phyloP scores from a whole-genome alignment of 2,113 vertebrate genomes.

The Nesospiza acunhae region DNA sequence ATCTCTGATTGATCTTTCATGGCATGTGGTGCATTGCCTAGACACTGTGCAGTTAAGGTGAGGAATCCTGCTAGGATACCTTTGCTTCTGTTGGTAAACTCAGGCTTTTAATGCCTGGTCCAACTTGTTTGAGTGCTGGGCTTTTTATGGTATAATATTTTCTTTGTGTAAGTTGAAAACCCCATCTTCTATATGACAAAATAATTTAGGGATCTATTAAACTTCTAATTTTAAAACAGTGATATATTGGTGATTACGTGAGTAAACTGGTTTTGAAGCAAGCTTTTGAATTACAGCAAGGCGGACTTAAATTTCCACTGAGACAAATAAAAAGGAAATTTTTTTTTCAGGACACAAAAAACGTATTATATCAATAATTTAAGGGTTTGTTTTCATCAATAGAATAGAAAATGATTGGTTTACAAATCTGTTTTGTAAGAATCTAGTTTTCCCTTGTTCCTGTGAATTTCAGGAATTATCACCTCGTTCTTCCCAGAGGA shows the following conservation, averaged over 20 bases:
- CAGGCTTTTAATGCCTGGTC: neutral
- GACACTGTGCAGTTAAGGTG: neutral
- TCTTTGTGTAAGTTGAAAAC: neutral
- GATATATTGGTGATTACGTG: neutral
- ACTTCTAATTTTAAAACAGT: neutral
- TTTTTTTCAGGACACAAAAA: neutral
- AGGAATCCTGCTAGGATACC: neutral
- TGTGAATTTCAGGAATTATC: neutral
- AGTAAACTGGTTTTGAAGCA: neutral
- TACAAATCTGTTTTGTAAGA: neutral
- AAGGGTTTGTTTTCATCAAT: neutral
- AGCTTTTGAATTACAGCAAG: neutral
- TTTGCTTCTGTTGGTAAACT: neutral
- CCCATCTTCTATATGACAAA: neutral
- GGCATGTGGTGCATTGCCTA: neutral
- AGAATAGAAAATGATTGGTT: neutral
- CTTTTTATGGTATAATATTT: neutral
- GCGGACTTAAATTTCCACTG: neutral
- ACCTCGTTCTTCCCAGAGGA: neutral
- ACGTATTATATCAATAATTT: neutral
- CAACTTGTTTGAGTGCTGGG: neutral
- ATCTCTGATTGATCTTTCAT: neutral
- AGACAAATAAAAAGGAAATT: neutral
- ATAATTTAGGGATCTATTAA: neutral
- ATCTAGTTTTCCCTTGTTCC: neutral